phyloP scores from a whole-genome alignment of 2,797 vertebrate species.

The Orestias chungarensis region DNA sequence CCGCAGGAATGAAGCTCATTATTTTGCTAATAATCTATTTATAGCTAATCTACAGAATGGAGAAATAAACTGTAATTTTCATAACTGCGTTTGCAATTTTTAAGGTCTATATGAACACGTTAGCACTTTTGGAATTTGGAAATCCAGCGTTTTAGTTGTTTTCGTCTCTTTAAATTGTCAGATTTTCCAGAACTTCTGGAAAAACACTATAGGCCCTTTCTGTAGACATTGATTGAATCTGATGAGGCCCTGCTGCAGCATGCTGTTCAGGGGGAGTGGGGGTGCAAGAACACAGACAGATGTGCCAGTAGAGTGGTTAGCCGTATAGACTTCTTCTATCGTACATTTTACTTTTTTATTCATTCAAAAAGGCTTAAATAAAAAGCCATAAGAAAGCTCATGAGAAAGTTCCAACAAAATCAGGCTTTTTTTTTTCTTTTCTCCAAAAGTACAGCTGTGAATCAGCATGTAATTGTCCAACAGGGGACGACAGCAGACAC shows the following conservation, averaged over 20 bases:
- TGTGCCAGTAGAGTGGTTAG: neutral
- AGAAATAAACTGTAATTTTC: neutral
- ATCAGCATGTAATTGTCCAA: constrained; percentile 19
- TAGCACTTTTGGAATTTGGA: neutral
- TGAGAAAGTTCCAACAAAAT: neutral
- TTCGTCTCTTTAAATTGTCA: neutral
- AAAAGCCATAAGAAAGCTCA: neutral
- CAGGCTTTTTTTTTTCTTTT: neutral
- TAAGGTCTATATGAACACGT: constrained; percentile 2
- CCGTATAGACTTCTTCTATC: neutral
- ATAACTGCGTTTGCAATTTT: constrained; percentile 3
- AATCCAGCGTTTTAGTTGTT: neutral
- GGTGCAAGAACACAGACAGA: neutral
- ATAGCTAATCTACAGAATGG: constrained; percentile 9
- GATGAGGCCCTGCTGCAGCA: neutral
- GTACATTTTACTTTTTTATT: neutral
- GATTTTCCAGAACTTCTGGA: constrained; percentile 16
- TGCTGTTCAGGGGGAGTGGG: neutral
- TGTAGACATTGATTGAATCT: neutral
- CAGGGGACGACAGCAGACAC: neutral
- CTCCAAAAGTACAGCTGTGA: constrained; percentile 16
- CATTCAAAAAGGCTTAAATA: neutral
- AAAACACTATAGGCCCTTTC: neutral
- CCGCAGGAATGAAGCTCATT: neutral
- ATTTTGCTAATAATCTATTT: constrained; percentile 1